Evolutionary conservation across 2,797 vertebrate genomes (phyloP).

Genomic region (Gallinago stenura): DNA sequence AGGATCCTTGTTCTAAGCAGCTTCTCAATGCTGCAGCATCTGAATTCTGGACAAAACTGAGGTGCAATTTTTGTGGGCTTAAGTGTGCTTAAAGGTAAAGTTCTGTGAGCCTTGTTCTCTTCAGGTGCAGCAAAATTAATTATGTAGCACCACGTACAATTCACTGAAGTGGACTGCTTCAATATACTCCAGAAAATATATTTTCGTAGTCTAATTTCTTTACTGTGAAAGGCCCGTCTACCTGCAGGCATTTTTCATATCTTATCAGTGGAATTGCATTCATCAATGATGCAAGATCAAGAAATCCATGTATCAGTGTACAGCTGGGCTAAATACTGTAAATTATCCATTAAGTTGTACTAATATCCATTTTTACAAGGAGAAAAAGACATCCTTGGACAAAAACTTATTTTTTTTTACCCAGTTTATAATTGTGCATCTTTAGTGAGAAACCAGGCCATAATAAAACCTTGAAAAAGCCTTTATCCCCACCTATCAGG

Average conservation of each 20-base stretch:
- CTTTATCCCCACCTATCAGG: not conserved
- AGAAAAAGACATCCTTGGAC: not conserved
- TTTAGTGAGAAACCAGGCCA: not conserved
- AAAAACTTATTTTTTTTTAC: not conserved
- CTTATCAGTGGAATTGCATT: not conserved
- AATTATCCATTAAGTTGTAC: not conserved
- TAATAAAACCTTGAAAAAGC: not conserved
- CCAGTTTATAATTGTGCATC: not conserved
- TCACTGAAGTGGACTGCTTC: not conserved
- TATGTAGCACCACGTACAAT: not conserved
- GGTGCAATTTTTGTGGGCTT: not conserved
- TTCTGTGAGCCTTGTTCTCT: not conserved
- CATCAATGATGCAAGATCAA: not conserved
- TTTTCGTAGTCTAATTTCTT: not conserved
- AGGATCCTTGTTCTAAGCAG: not conserved
- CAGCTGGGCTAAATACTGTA: not conserved
- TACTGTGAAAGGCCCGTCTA: not conserved
- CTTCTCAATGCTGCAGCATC: not conserved
- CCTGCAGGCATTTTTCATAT: not conserved
- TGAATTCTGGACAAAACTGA: not conserved
- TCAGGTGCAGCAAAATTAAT: not conserved
- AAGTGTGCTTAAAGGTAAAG: not conserved
- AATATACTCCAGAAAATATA: not conserved
- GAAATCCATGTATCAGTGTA: not conserved
- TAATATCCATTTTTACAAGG: not conserved